Evolutionary conservation across 2,113 vertebrate species (phyloP).

Genomic region (Cranoglanis bouderius): DNA sequence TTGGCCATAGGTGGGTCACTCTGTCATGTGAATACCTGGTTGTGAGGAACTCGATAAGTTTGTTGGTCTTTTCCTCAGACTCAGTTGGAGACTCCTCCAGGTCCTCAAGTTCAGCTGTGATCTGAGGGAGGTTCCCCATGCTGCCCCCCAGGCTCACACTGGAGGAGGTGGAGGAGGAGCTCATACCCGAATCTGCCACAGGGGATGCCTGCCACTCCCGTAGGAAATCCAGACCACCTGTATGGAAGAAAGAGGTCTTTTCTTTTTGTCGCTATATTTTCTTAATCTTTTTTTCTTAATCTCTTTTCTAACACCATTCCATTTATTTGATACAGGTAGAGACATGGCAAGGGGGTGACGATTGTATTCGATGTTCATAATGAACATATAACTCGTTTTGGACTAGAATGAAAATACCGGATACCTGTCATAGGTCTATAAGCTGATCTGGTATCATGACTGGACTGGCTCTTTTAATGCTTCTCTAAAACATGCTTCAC

Average conservation of each 20-base stretch:
- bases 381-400: not conserved
- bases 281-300: not conserved
- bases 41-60: slow-evolving; percentile 96
- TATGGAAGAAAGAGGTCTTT: not conserved
- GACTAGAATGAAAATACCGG: not conserved
- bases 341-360: not conserved
- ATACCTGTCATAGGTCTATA: not conserved
- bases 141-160: slow-evolving; percentile 94
- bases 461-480: not conserved
- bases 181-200: slow-evolving; percentile 89
- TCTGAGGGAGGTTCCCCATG: slow-evolving; percentile 91
- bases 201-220: slow-evolving; percentile 92
- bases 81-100: slow-evolving; percentile 82
- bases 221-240: slow-evolving; percentile 94
- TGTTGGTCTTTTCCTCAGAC: slow-evolving; percentile 90
- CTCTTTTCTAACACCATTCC: not conserved
- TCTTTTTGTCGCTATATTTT: not conserved
- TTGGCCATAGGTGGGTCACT: not conserved
- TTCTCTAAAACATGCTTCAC: not conserved
- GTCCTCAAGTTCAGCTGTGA: slow-evolving; percentile 89
- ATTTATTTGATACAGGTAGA: not conserved
- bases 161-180: slow-evolving; percentile 95
- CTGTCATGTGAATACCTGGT: slow-evolving; percentile 80
- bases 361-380: not conserved
- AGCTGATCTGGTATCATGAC: not conserved